Evolutionary conservation across 92 coral and sea anemone species (phyloP).

Genomic region (Isaurus tuberculatus): DNA sequence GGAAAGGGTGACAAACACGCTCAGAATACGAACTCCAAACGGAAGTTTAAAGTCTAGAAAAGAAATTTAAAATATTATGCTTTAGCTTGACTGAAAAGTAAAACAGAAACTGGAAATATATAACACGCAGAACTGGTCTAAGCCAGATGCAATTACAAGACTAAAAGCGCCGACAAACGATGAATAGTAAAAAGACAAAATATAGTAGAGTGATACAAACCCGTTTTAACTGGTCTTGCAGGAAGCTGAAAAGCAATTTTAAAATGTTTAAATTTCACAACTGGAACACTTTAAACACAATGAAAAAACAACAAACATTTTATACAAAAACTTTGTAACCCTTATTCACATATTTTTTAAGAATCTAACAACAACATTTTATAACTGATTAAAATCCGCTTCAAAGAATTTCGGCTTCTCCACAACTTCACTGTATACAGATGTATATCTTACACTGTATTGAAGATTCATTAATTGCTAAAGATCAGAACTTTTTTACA

Average conservation of each 20-base stretch:
- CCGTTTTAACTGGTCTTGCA: slow-evolving; percentile 86
- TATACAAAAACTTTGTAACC: too few species aligned
- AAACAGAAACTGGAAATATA: background rate
- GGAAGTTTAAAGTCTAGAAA: slow-evolving; percentile 79
- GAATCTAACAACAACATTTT: too few species aligned
- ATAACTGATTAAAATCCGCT: too few species aligned
- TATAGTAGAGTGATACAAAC: slow-evolving; percentile 44
- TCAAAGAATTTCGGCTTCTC: too few species aligned
- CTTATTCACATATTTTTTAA: too few species aligned
- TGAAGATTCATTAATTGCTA: too few species aligned
- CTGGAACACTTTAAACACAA: background rate
- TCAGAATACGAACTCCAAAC: slow-evolving; percentile 90
- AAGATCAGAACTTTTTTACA: too few species aligned
- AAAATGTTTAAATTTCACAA: background rate
- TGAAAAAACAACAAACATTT: background rate
- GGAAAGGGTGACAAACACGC: slow-evolving; percentile 72
- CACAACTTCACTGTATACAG: too few species aligned
- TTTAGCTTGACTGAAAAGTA: too few species aligned
- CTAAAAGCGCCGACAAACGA: background rate
- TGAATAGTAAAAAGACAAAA: background rate
- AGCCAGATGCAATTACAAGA: too few species aligned
- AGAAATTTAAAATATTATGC: background rate
- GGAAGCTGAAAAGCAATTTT: slow-evolving; percentile 76
- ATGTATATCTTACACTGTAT: too few species aligned
- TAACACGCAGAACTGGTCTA: background rate